These are phyloP conservation scores for Macrosiphum euphorbiae DNA, from an alignment of 2,888 invertebrate species.

Conservation along the genomic window DNA sequence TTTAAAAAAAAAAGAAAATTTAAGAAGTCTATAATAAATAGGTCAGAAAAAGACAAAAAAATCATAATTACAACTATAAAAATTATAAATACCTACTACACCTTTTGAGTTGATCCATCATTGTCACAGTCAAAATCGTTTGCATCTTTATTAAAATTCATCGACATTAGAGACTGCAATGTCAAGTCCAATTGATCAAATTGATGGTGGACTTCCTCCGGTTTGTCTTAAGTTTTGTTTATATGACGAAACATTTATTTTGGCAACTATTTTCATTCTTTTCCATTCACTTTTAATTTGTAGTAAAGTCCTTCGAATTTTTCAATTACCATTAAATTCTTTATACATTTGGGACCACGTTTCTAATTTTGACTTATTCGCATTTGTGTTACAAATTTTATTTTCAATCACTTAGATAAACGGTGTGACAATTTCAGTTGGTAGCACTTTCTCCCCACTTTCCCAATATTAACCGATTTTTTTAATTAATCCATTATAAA, in stretches of 20 bases:
- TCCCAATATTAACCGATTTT: too few relatives aligned
- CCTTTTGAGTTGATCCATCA: not conserved
- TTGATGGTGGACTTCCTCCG: not conserved
- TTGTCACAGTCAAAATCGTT: slow-evolving; percentile 13
- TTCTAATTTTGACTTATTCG: not conserved
- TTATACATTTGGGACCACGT: not conserved
- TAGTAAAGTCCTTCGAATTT: not conserved
- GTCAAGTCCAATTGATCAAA: not conserved
- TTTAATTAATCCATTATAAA: too few relatives aligned
- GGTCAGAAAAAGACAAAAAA: not conserved
- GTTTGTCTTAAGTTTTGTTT: not conserved
- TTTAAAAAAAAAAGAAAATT: not conserved
- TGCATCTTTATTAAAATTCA: not conserved
- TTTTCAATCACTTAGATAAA: not conserved
- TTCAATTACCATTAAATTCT: not conserved
- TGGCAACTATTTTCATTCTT: slow-evolving; percentile 12
- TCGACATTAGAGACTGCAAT: not conserved
- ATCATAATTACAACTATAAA: not conserved
- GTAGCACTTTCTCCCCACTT: too few relatives aligned
- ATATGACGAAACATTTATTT: not conserved
- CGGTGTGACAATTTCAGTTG: not conserved
- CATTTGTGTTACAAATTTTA: not conserved
- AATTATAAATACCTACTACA: slow-evolving; percentile 6
- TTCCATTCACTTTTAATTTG: not conserved
- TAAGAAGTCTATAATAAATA: not conserved